Evolutionary conservation across 2,888 invertebrate genomes (phyloP).

Genomic region (Melangyna quadrimaculata): DNA sequence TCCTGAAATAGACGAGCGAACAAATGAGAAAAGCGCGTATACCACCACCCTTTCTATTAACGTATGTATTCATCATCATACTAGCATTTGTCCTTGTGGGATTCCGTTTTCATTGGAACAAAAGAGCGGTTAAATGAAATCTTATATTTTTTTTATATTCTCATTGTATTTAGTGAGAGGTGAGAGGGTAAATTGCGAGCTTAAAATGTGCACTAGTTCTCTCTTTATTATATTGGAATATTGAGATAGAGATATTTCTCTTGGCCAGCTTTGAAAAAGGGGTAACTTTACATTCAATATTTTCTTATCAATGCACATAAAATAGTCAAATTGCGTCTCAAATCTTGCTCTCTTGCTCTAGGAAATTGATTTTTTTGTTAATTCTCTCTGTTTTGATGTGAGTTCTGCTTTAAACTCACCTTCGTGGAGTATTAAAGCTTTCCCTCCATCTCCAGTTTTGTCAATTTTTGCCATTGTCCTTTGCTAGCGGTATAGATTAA

Average conservation of each 20-base stretch:
- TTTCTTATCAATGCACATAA: conserved; percentile 65
- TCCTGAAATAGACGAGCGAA: conserved; percentile 48
- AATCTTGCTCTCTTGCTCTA: background rate
- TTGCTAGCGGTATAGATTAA: conserved; percentile 33
- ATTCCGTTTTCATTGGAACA: conserved; percentile 61
- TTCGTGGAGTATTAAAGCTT: conserved; percentile 53
- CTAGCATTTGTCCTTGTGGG: conserved; percentile 68
- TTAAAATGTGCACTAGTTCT: conserved; percentile 29
- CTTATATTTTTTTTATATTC: conserved; percentile 2
- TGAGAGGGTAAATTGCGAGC: conserved; percentile 44
- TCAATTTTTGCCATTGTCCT: conserved; percentile 47
- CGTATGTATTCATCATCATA: conserved; percentile 54
- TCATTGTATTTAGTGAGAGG: background rate
- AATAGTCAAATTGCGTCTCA: conserved; percentile 26
- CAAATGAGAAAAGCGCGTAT: conserved; percentile 54
- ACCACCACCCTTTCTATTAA: conserved; percentile 42
- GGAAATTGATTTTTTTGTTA: background rate
- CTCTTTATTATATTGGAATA: conserved; percentile 22
- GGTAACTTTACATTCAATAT: background rate
- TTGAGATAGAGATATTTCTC: background rate
- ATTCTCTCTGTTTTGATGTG: conserved; percentile 66
- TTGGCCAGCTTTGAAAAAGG: background rate
- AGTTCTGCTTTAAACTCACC: conserved; percentile 42
- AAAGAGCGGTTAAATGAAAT: conserved; percentile 58
- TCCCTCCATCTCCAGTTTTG: conserved; percentile 25